Conservation (phyloP, 2,797 vertebrate genomes). For the Lepus oiostolus region DNA sequence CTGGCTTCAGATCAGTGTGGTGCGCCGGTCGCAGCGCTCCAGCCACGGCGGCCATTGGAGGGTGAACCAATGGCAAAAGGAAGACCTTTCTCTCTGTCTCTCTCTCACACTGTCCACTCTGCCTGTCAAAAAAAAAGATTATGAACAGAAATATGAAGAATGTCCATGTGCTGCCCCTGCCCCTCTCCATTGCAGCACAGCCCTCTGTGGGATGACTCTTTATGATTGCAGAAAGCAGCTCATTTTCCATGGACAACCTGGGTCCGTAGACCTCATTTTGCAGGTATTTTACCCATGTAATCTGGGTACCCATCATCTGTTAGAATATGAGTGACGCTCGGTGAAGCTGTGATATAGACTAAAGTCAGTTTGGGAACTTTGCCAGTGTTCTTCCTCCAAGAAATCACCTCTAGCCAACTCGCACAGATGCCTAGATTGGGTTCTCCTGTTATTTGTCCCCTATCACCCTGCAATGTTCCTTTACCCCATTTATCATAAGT, state of each 20-base stretch:
- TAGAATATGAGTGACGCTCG: background rate
- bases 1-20: too few species aligned
- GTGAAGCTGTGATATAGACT: background rate
- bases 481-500: background rate
- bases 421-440: background rate
- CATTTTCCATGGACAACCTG: conserved; percentile 53
- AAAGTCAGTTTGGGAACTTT: background rate
- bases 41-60: too few species aligned
- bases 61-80: too few species aligned
- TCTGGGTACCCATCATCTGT: background rate
- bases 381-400: background rate
- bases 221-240: conserved; percentile 65
- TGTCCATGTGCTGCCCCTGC: background rate
- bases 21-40: too few species aligned
- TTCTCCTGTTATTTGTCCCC: background rate
- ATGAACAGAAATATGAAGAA: background rate
- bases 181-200: background rate
- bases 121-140: background rate
- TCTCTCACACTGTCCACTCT: too few species aligned
- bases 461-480: background rate
- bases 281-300: background rate
- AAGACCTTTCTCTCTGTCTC: too few species aligned
- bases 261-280: conserved; percentile 54
- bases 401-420: background rate
- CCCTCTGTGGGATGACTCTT: background rate